Evolutionary conservation across 1,140 invertebrate species (phyloP).

Genomic region (Steinernema feltiae): DNA sequence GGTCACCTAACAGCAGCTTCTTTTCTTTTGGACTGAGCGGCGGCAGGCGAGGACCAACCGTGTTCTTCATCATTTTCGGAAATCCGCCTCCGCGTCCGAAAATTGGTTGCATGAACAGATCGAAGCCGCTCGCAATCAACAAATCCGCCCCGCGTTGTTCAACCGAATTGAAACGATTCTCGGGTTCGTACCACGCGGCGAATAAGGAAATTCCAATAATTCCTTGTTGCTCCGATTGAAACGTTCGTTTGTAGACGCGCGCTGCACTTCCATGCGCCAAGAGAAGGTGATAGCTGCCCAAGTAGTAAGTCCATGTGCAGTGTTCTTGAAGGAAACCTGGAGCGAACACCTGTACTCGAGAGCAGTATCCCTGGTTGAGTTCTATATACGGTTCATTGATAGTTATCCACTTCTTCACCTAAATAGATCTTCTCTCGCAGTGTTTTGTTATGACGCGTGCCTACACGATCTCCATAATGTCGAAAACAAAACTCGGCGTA

Average conservation of each 20-base stretch:
- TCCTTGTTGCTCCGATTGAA: constrained; percentile 45
- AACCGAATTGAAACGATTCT: background rate
- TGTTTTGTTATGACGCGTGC: background rate
- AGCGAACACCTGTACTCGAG: background rate
- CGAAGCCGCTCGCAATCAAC: constrained; percentile 55
- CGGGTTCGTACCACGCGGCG: background rate
- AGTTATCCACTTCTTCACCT: constrained; percentile 61
- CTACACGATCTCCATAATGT: constrained; percentile 50
- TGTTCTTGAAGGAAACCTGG: background rate
- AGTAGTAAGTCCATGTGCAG: background rate
- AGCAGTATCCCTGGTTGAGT: background rate
- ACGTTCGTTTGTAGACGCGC: constrained; percentile 12
- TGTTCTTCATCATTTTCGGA: constrained; percentile 53
- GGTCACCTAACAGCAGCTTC: background rate
- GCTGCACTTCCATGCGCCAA: background rate
- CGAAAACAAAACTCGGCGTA: constrained; percentile 59
- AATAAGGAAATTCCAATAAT: background rate
- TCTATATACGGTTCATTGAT: constrained; percentile 57
- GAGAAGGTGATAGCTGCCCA: background rate
- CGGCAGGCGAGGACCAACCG: constrained; percentile 48
- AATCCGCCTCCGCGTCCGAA: constrained; percentile 51
- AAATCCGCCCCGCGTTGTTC: constrained; percentile 34
- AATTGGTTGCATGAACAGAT: constrained; percentile 57
- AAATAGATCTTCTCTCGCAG: no score
- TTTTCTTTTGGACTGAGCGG: constrained; percentile 54